These are phyloP conservation scores for Hydra vulgaris DNA, from an alignment of 30 jellyfish, hydroid and myxozoan genomes.

Conservation along the genomic window DNA sequence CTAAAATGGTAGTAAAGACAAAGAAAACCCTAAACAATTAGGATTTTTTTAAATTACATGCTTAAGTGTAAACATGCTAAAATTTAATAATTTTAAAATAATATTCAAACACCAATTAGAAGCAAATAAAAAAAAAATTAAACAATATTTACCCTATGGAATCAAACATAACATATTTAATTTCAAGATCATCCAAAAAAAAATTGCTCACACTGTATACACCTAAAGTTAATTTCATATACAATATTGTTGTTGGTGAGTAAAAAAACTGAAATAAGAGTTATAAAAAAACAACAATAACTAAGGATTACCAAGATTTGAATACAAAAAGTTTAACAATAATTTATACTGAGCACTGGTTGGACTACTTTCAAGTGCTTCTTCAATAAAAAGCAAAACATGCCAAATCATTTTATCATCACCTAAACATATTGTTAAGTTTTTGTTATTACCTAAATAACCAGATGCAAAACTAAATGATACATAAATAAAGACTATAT, in stretches of 20 bases:
- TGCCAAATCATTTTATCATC: conserved; percentile 65
- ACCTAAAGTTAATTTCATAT: conserved; percentile 51
- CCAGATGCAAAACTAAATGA: too few species aligned
- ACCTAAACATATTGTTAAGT: conserved; percentile 4
- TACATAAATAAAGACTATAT: too few species aligned
- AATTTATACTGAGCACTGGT: conserved; percentile 62
- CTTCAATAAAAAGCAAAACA: conserved; percentile 68
- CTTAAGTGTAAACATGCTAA: too few species aligned
- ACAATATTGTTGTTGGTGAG: not conserved
- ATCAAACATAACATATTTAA: conserved; percentile 78
- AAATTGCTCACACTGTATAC: conserved; percentile 59
- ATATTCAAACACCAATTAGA: too few species aligned
- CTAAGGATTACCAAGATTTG: conserved; percentile 41
- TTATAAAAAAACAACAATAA: not conserved
- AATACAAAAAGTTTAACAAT: conserved; percentile 43
- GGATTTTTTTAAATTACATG: too few species aligned
- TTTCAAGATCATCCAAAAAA: conserved; percentile 64
- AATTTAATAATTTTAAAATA: too few species aligned
- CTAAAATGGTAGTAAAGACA: too few species aligned
- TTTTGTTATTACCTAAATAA: too few species aligned
- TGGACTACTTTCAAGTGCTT: conserved; percentile 66
- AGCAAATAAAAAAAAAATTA: not conserved
- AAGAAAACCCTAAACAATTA: too few species aligned
- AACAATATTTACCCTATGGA: conserved; percentile 59
- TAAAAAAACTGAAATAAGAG: too few species aligned